These are phyloP conservation scores for Sinonovacula constricta DNA, from an alignment of 1,140 invertebrate species.

Conservation along the genomic window DNA sequence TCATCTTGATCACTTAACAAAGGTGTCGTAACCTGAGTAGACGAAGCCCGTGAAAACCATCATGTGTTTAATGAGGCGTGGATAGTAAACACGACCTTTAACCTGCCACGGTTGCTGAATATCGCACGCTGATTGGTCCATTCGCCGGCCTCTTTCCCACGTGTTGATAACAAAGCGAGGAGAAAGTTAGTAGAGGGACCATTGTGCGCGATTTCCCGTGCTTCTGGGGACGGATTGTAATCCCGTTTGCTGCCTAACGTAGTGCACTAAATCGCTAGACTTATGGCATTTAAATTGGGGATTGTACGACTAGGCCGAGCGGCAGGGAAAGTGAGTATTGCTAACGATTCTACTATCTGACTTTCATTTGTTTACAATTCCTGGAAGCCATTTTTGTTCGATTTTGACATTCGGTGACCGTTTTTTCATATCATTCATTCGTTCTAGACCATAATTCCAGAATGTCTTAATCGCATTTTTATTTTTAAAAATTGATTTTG, in stretches of 20 bases:
- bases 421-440: too few species aligned
- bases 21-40: too few species aligned
- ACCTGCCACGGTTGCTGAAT: constrained; percentile 55
- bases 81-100: constrained; percentile 69
- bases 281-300: constrained; percentile 76
- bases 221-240: background rate
- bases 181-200: constrained; percentile 6
- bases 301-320: constrained; percentile 78
- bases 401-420: background rate
- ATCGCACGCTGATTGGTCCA: constrained; percentile 55
- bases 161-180: constrained; percentile 65
- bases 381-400: constrained; percentile 37
- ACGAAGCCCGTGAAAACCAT: too few species aligned
- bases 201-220: background rate
- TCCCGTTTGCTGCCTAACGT: background rate
- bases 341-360: too few species aligned
- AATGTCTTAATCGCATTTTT: too few species aligned
- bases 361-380: constrained; percentile 15
- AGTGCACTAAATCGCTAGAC: constrained; percentile 62
- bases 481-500: too few species aligned
- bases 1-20: too few species aligned
- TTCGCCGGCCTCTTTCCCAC: constrained; percentile 62
- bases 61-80: background rate
- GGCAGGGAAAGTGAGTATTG: constrained; percentile 77
- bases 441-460: too few species aligned